Evolutionary conservation across 2,797 vertebrate species (phyloP).

Genomic region (Chelonia mydas): DNA sequence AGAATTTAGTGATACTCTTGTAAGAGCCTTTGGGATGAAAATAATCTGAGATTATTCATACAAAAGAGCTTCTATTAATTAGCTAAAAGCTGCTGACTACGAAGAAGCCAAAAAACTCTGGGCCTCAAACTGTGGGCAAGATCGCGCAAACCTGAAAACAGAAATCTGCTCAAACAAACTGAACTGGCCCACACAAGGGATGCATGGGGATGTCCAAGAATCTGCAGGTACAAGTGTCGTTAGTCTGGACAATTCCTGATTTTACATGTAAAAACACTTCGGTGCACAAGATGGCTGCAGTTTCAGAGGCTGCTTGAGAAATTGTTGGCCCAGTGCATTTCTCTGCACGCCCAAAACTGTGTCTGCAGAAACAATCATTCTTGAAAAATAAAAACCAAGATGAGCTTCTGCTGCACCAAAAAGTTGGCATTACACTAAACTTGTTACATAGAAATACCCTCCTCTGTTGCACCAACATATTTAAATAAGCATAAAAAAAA

Average conservation of each 20-base stretch:
- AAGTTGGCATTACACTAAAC: neutral
- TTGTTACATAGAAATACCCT: neutral
- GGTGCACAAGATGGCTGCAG: neutral
- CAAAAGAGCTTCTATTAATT: neutral
- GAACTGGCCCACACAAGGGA: neutral
- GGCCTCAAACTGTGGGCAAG: neutral
- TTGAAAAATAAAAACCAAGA: neutral
- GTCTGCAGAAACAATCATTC: neutral
- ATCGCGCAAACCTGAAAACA: neutral
- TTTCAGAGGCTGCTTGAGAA: too few species aligned
- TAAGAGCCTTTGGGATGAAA: neutral
- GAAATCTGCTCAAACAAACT: neutral
- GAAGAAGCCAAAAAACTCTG: neutral
- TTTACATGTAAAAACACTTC: neutral
- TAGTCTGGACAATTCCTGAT: neutral
- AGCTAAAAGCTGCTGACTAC: neutral
- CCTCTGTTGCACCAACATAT: neutral
- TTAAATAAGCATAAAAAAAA: neutral
- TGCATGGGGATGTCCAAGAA: neutral
- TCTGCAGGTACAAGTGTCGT: neutral
- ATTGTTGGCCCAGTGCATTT: neutral
- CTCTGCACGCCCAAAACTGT: neutral
- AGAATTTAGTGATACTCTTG: too few species aligned
- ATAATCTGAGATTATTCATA: neutral
- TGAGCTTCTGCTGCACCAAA: neutral